Percentiles rank a stretch among this genome's conserved stretches.
Conservation (phyloP, 2,888 invertebrate species). For the Abrostola triplasia region DNA sequence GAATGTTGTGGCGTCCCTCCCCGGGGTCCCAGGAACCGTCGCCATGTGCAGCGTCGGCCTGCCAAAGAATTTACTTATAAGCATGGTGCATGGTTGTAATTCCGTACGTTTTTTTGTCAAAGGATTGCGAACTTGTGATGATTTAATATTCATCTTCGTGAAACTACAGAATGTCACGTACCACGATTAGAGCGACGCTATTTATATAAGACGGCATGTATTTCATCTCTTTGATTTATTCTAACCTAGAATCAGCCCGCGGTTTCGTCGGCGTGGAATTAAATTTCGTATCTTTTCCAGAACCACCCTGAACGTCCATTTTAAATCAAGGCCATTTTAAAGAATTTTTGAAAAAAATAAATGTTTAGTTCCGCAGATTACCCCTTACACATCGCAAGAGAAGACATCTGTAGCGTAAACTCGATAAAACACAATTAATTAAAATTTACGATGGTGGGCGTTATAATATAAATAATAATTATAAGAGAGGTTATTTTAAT, state of each 20-base stretch:
- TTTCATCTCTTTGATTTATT: background rate
- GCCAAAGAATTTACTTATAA: conserved; percentile 17
- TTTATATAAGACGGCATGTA: background rate
- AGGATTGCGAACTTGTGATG: background rate
- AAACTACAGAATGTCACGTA: conserved; percentile 1
- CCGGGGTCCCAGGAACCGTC: conserved; percentile 89
- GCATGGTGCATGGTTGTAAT: background rate
- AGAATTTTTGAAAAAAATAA: too few species aligned
- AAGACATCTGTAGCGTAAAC: too few species aligned
- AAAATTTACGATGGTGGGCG: too few species aligned
- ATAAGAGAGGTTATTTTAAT: too few species aligned
- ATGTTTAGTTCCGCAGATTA: too few species aligned
- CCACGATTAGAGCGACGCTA: background rate
- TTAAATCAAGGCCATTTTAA: too few species aligned
- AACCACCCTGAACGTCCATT: too few species aligned
- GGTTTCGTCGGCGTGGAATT: too few species aligned
- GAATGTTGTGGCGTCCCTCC: conserved; percentile 91
- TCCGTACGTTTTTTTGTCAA: background rate
- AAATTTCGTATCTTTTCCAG: too few species aligned
- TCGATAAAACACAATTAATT: too few species aligned
- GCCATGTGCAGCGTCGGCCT: conserved; percentile 94
- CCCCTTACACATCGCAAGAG: too few species aligned
- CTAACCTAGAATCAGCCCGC: background rate
- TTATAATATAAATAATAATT: too few species aligned
- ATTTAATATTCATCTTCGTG: background rate